These are phyloP conservation scores for Aleiodes testaceus DNA, from an alignment of 2,888 invertebrate genomes.

Conservation along the genomic window DNA sequence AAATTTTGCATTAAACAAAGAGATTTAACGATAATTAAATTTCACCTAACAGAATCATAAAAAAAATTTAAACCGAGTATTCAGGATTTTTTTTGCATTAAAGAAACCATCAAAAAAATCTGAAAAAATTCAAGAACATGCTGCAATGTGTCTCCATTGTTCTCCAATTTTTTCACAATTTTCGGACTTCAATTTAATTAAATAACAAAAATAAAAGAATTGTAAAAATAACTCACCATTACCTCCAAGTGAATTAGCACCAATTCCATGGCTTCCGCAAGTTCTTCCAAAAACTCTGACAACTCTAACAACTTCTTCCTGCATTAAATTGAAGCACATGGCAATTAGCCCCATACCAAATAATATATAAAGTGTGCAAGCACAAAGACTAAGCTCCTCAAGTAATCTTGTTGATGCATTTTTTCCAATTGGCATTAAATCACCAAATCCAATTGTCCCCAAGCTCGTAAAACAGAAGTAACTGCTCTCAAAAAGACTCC, in stretches of 20 bases:
- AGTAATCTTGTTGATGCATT: constrained; percentile 72
- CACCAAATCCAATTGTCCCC: constrained; percentile 90
- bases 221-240: constrained; percentile 35
- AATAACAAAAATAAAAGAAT: background rate
- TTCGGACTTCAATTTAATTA: too few relatives aligned
- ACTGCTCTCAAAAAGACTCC: constrained; percentile 91
- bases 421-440: constrained; percentile 80
- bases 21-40: background rate
- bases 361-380: constrained; percentile 86
- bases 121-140: too few relatives aligned
- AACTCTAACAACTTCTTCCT: constrained; percentile 81
- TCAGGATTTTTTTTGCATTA: too few relatives aligned
- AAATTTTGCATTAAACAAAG: too few relatives aligned
- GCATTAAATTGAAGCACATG: constrained; percentile 90
- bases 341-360: constrained; percentile 90
- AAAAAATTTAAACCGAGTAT: background rate
- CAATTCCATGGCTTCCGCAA: constrained; percentile 67
- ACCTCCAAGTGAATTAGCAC: constrained; percentile 28
- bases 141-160: too few relatives aligned
- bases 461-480: constrained; percentile 87
- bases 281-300: constrained; percentile 75
- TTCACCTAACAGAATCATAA: background rate
- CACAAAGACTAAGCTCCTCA: constrained; percentile 82
- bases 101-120: background rate
- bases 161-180: background rate